phyloP scores from a whole-genome alignment of 2,113 vertebrate species.

The Microtus montanus region DNA sequence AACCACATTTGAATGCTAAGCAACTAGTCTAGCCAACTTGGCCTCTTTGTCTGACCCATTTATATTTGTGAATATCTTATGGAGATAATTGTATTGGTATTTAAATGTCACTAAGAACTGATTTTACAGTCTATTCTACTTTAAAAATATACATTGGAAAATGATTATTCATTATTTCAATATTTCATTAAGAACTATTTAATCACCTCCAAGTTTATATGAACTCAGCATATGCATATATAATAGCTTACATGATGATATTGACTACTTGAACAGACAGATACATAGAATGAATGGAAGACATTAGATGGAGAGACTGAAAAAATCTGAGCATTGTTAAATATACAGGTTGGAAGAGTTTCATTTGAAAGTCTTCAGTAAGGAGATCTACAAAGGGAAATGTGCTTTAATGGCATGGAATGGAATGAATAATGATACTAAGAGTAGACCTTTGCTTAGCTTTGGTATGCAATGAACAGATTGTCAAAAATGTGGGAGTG shows the following conservation, averaged over 20 bases:
- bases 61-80: conserved; percentile 42
- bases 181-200: background rate
- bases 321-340: background rate
- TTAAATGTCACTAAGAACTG: background rate
- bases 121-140: background rate
- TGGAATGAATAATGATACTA: background rate
- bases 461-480: background rate
- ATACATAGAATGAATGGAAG: background rate
- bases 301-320: background rate
- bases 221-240: background rate
- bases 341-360: background rate
- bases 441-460: background rate
- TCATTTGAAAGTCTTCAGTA: background rate
- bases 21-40: background rate
- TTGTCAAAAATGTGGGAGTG: background rate
- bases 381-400: background rate
- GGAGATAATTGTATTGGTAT: background rate
- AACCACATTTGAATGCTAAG: background rate
- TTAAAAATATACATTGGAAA: background rate
- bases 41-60: background rate
- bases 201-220: background rate
- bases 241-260: background rate
- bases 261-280: background rate
- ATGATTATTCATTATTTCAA: background rate
- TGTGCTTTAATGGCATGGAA: background rate